phyloP scores from a whole-genome alignment of 2,888 invertebrate species.

The Aphodius granarius region DNA sequence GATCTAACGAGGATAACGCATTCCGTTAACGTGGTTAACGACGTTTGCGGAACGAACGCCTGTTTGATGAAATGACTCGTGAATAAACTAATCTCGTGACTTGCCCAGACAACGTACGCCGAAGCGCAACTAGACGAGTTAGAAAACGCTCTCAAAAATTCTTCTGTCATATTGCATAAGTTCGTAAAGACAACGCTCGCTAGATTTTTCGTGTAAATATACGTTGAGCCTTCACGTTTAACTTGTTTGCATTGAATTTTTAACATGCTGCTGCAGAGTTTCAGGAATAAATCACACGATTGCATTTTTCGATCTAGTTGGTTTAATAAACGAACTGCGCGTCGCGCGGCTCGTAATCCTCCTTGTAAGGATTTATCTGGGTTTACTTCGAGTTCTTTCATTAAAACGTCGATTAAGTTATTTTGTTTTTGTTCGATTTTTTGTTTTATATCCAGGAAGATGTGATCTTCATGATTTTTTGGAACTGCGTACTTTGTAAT shows the following conservation, averaged over 20 bases:
- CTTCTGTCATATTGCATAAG: constrained; percentile 62
- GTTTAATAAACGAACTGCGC: constrained; percentile 83
- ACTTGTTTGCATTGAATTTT: constrained; percentile 81
- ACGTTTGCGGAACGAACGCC: constrained; percentile 87
- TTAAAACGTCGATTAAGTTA: constrained; percentile 80
- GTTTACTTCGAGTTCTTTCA: constrained; percentile 85
- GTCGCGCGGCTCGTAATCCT: constrained; percentile 80
- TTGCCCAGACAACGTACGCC: constrained; percentile 91
- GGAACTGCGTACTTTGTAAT: constrained; percentile 46
- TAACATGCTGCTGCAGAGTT: constrained; percentile 78
- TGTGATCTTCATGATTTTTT: constrained; percentile 51
- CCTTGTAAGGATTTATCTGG: constrained; percentile 91
- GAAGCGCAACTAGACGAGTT: constrained; percentile 69
- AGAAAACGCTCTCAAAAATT: constrained; percentile 81
- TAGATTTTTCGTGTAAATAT: constrained; percentile 77
- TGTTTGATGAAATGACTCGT: constrained; percentile 83
- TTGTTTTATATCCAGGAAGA: constrained; percentile 56
- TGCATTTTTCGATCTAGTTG: constrained; percentile 70
- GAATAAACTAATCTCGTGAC: constrained; percentile 77
- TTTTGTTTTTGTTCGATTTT: constrained; percentile 72
- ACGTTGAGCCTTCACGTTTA: constrained; percentile 77
- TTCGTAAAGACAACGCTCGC: constrained; percentile 84
- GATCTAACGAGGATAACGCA: constrained; percentile 80
- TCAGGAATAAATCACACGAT: constrained; percentile 81
- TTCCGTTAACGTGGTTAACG: constrained; percentile 80